These are phyloP conservation scores for Abrostola tripartita DNA, from an alignment of 2,888 invertebrate species.

Conservation along the genomic window DNA sequence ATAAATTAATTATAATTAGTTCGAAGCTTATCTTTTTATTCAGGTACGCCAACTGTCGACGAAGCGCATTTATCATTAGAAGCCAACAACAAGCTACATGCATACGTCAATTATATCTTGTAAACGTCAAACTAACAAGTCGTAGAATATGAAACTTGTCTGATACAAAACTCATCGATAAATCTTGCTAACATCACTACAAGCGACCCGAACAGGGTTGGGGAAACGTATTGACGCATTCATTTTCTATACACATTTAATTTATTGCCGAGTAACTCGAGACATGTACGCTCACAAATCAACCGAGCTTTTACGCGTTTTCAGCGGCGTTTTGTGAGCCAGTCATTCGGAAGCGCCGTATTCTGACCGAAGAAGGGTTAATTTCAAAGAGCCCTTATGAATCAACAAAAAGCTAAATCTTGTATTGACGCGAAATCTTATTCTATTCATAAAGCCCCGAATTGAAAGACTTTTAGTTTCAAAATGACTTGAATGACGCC, in stretches of 20 bases:
- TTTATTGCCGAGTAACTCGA: conserved; percentile 80
- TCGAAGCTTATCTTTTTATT: conserved; percentile 36
- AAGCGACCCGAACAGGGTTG: conserved; percentile 58
- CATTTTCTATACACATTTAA: conserved; percentile 81
- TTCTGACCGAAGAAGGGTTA: conserved; percentile 62
- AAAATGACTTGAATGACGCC: conserved; percentile 44
- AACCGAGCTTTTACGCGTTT: conserved; percentile 72
- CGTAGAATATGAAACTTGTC: conserved; percentile 64
- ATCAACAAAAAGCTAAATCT: conserved; percentile 55
- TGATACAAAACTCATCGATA: conserved; percentile 72
- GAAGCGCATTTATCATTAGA: conserved; percentile 54
- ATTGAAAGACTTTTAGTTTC: conserved; percentile 49
- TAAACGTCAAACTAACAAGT: conserved; percentile 61
- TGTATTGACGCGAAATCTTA: conserved; percentile 53
- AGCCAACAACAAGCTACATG: conserved; percentile 50
- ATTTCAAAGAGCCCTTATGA: conserved; percentile 62
- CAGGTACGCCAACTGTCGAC: conserved; percentile 40
- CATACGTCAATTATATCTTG: conserved; percentile 63
- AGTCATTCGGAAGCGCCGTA: conserved; percentile 62
- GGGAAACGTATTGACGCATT: conserved; percentile 77
- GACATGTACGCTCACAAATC: conserved; percentile 79
- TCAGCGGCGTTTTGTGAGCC: conserved; percentile 72
- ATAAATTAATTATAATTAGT: conserved; percentile 48
- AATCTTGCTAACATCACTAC: conserved; percentile 77
- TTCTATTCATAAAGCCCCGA: conserved; percentile 44